Base-by-base conservation (phyloP, 2,888 invertebrate species). In the Pachycephus smyrnensis region DNA sequence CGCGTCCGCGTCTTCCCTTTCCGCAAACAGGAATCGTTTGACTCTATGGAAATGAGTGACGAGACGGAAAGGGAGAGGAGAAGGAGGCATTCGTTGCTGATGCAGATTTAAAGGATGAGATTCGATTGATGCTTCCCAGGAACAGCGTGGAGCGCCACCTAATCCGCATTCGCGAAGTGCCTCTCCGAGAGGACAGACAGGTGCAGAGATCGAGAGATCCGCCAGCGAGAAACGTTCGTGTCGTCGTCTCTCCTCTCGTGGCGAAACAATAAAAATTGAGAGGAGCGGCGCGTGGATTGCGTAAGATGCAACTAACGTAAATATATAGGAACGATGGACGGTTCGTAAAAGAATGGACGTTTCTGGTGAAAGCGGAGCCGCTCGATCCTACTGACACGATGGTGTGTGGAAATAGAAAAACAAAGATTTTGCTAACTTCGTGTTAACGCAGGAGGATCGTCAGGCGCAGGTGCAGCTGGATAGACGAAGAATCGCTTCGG, bases 351-450 rank as follows among this genome's bases (percentile, higher is more conserved):
- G 0, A 40, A 6, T 9, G 9, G 23, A 55, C 55, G 55, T 23
- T 55, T 55, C 55, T 9, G 9, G 55, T 2, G 55, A 23, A 23
- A 55, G 55, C 55, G 55, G 55, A 15, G 55, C 23, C 55, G 23
- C 55, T 55, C 55, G 55, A 23, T 9, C 55, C 9, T 9, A 55
- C 55, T 55, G 55, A 31, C 71, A 71, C 33, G 31, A 15, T 74
- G 36, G 74, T 30, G 74, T 36, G 74, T 74, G 35, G 73, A 37
- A 75, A 81, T 82, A 84, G 83, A 86, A 85, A 85, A 81, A 83
- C 80, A 88, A 88, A 84, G 81, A 82, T 86, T 87, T 89, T 89
- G 89, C 89, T 89, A 89, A 89, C 89, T 89, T 89, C 87, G 84
- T 88, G 87, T 88, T 84, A 88, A 86, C 84, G 83, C 88, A 86